Evolutionary conservation across 2,888 invertebrate species (phyloP).

Genomic region (Leptinotarsa tumamoca): DNA sequence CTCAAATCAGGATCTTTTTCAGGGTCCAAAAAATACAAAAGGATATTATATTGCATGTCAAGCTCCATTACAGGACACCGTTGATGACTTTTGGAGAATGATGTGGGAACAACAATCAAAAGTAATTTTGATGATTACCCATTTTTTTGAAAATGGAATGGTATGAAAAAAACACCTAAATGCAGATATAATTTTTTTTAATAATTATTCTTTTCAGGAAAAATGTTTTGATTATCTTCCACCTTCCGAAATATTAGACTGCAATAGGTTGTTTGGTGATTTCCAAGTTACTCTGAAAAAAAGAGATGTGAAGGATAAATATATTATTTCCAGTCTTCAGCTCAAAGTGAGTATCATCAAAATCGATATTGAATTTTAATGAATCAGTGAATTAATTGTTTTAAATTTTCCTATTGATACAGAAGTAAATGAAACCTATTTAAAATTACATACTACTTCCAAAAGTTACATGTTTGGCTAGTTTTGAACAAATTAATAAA

Average conservation of each 20-base stretch:
- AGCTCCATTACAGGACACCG: constrained; percentile 87
- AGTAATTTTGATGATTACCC: constrained; percentile 90
- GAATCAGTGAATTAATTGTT: not conserved
- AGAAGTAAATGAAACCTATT: too few species aligned
- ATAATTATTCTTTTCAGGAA: constrained; percentile 71
- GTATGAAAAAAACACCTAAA: constrained; percentile 66
- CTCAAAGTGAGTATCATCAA: constrained; percentile 72
- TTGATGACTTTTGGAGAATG: constrained; percentile 95
- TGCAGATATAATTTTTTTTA: too few species aligned
- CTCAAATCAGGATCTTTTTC: constrained; percentile 41
- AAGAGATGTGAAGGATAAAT: constrained; percentile 90
- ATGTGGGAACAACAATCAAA: constrained; percentile 94
- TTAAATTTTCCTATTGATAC: too few species aligned
- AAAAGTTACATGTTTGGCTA: too few species aligned
- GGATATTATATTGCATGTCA: constrained; percentile 94
- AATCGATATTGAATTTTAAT: not conserved
- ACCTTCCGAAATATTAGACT: constrained; percentile 91
- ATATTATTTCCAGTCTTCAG: constrained; percentile 87
- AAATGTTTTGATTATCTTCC: constrained; percentile 93
- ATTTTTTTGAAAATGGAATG: constrained; percentile 89
- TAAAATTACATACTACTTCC: too few species aligned
- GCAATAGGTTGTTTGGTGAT: constrained; percentile 87
- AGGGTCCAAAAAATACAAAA: constrained; percentile 88
- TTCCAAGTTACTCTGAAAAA: constrained; percentile 89
- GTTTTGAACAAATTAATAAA: too few species aligned